Percentiles rank a stretch among this genome's conserved stretches.
phyloP scores from a whole-genome alignment of 2,888 invertebrate genomes.

The Tachina grossa region DNA sequence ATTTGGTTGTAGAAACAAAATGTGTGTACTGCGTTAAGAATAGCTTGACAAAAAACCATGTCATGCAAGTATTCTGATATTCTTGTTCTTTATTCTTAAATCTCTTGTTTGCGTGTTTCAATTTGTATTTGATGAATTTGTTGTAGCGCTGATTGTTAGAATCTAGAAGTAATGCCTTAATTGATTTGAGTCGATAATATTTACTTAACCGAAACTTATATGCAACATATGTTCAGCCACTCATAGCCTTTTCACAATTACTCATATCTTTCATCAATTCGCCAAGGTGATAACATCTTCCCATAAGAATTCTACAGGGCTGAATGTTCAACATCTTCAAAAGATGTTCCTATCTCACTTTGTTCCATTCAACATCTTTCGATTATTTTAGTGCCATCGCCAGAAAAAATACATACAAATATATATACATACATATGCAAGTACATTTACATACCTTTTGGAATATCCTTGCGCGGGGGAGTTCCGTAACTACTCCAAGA shows the following conservation, averaged over 20 bases:
- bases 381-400: no score
- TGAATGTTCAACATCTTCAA: background rate
- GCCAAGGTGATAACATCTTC: no score
- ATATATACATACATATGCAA: no score
- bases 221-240: background rate
- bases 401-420: no score
- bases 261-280: no score
- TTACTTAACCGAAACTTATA: conserved; percentile 4
- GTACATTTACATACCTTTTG: no score
- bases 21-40: no score
- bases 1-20: conserved; percentile 57
- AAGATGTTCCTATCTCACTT: no score
- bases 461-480: no score
- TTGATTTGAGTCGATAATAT: conserved; percentile 45
- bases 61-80: conserved; percentile 28
- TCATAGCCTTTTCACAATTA: no score
- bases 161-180: background rate
- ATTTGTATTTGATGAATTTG: conserved; percentile 20
- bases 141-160: conserved; percentile 20
- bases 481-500: no score
- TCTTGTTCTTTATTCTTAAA: conserved; percentile 5
- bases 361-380: no score
- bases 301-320: conserved; percentile 1
- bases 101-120: background rate
- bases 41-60: conserved; percentile 14